phyloP scores from a whole-genome alignment of 35 echinoderm and acorn worm genomes.

The Heliocidaris tuberculata region DNA sequence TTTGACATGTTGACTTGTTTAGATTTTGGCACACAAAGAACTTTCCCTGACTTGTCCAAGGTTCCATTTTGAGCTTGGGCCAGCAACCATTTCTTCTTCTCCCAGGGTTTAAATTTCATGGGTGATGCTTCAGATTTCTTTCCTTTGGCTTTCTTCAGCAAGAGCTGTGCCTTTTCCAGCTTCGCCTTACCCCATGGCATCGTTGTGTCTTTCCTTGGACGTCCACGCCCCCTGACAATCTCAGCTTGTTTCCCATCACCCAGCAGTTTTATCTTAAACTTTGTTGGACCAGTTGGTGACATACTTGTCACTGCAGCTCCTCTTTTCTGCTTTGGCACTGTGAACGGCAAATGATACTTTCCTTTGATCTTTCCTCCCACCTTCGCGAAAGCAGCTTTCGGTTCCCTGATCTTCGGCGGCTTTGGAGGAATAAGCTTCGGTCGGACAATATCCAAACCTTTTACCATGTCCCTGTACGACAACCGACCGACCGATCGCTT shows the following conservation, averaged over 20 bases:
- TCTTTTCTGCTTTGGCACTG: not conserved
- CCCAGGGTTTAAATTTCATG: constrained; percentile 39
- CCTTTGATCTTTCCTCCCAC: not conserved
- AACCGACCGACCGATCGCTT: not conserved
- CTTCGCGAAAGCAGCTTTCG: not conserved
- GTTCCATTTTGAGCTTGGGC: constrained; percentile 6
- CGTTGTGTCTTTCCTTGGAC: constrained; percentile 26
- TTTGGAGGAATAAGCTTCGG: constrained; percentile 23
- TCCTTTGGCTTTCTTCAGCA: constrained; percentile 67
- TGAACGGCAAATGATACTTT: not conserved
- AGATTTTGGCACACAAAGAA: constrained; percentile 39
- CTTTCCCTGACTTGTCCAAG: not conserved
- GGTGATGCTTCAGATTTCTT: constrained; percentile 48
- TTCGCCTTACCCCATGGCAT: constrained; percentile 22
- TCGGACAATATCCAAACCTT: constrained; percentile 39
- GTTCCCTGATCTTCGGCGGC: not conserved
- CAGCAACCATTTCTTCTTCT: constrained; percentile 33
- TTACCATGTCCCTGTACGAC: constrained; percentile 50
- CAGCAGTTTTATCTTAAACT: constrained; percentile 29
- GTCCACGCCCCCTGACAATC: constrained; percentile 21
- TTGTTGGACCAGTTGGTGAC: not conserved
- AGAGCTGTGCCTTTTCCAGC: constrained; percentile 46
- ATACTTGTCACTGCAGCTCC: not conserved
- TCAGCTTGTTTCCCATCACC: constrained; percentile 33
- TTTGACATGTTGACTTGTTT: constrained; percentile 43